These are phyloP conservation scores for Hippasteria phrygiana DNA, from an alignment of 53 echinoderm and acorn worm genomes.

Conservation along the genomic window DNA sequence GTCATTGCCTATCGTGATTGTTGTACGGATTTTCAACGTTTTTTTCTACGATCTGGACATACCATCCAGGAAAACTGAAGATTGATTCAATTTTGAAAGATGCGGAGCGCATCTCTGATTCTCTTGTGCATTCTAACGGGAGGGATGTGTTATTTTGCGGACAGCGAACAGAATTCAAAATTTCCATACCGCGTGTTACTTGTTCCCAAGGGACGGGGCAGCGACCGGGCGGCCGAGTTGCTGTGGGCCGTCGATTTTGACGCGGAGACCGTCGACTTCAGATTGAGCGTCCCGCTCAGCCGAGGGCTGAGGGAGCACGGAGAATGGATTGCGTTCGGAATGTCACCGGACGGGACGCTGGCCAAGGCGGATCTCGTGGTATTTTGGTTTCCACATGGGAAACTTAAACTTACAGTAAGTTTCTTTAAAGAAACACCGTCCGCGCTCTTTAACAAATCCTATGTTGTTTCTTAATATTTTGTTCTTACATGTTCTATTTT, in stretches of 20 bases:
- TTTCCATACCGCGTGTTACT: constrained; percentile 33
- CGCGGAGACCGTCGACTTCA: constrained; percentile 54
- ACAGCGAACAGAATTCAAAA: background rate
- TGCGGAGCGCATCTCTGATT: constrained; percentile 10
- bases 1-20: background rate
- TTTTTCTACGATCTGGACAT: background rate
- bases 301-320: background rate
- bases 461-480: too few relatives aligned
- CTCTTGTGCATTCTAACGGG: constrained; percentile 4
- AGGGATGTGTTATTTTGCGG: background rate
- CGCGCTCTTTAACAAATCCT: too few relatives aligned
- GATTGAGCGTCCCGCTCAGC: constrained; percentile 49
- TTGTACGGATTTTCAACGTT: background rate
- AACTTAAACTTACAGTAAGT: constrained; percentile 63
- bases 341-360: constrained; percentile 71
- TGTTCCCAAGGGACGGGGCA: constrained; percentile 27
- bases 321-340: constrained; percentile 74
- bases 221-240: constrained; percentile 50
- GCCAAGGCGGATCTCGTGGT: constrained; percentile 64
- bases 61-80: background rate
- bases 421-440: background rate
- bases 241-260: constrained; percentile 54
- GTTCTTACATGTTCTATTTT: too few relatives aligned
- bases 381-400: constrained; percentile 46
- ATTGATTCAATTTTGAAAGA: background rate